Evolutionary conservation across 2,113 vertebrate species (phyloP).

Genomic region (Tapirus terrestris): DNA sequence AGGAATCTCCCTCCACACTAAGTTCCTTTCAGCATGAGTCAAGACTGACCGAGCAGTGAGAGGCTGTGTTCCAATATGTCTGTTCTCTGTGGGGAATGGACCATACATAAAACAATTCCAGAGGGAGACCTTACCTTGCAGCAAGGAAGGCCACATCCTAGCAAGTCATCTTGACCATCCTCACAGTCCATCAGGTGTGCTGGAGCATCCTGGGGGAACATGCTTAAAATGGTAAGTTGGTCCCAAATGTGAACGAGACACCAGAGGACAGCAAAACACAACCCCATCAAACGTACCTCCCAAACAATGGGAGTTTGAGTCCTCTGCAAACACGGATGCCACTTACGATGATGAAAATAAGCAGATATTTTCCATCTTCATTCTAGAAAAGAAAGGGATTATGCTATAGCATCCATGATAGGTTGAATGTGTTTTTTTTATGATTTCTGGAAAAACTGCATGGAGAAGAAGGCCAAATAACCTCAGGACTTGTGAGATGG

Average conservation of each 20-base stretch:
- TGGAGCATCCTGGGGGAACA: neutral
- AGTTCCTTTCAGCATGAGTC: neutral
- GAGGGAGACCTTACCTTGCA: neutral
- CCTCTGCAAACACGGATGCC: neutral
- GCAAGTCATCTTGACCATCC: neutral
- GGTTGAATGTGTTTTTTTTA: neutral
- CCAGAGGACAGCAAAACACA: neutral
- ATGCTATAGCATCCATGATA: no score
- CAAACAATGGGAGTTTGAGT: no score
- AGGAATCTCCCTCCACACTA: neutral
- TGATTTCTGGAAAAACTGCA: neutral
- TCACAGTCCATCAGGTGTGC: neutral
- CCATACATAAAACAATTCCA: neutral
- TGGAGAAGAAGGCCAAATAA: neutral
- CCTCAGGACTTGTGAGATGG: no score
- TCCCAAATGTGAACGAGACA: neutral
- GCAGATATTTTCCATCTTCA: neutral
- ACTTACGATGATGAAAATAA: neutral
- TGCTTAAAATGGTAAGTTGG: neutral
- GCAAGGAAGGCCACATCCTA: neutral
- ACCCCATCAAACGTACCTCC: neutral
- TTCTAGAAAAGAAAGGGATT: neutral
- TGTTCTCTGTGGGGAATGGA: neutral
- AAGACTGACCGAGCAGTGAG: neutral
- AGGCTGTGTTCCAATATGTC: neutral